Evolutionary conservation across 2,113 vertebrate species (phyloP), one percentile per base, ranked within the genome.

Genomic region (Neofelis nebulosa): DNA sequence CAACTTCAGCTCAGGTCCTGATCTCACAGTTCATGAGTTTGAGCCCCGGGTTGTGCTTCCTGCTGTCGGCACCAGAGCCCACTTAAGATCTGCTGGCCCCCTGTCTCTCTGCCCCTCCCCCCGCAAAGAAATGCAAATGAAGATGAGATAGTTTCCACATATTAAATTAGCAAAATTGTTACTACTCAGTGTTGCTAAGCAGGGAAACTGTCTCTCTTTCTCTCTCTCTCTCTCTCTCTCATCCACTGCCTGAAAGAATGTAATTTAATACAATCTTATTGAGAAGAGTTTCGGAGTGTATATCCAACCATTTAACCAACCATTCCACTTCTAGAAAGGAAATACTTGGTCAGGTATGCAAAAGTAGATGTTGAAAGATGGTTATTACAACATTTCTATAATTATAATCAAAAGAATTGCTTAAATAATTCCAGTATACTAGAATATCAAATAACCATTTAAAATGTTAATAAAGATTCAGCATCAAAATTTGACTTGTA

Each of bases 381-480:
- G 15, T 88, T 71, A 94, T 95, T 23, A 93, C 19, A 92, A 2
- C 90, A 71, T 92, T 86, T 97, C 69, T 95, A n/a, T 74, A 45
- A 50, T 83, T 94, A 94, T 48, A 95, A 52, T 74, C 13, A 57
- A 91, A 27, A 94, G 25, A 96, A 94, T 45, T 96, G 27, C 16
- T 95, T 94, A 86, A 52, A 83, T 96, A 86, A 80, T 63, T 94
- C 95, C 25, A 91, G 69, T 94, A 82, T 81, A n/a, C 45, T 52
- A 71, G 76, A 84, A 31, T 93, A 91, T 33, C 52, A 85, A 93
- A 82, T 95, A 86, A 84, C 45, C 10, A 57, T 84, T 95, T 92
- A 83, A 91, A 87, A 78, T 97, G 12, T 94, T 89, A 52, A 25
- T 90, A 89, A 85, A 94, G 45, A 94, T 84, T 97, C 31, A 93